These are phyloP conservation scores for Hylaea fasciaria DNA, from an alignment of 2,888 invertebrate species.

Conservation along the genomic window DNA sequence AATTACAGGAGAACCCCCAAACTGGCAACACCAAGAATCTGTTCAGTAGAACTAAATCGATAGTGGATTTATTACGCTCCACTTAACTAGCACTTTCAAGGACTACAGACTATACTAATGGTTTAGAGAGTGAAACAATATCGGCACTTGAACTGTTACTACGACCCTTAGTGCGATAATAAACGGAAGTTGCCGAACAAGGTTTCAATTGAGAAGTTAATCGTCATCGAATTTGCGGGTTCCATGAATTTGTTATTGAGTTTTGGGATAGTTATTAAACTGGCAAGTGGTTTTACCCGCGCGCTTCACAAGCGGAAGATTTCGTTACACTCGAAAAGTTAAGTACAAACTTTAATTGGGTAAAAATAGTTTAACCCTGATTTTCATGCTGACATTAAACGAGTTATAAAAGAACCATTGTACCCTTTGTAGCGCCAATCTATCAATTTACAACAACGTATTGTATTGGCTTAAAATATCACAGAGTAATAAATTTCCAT, in stretches of 20 bases:
- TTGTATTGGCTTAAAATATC: background rate
- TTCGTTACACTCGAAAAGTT: too few relatives aligned
- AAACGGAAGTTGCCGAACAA: constrained; percentile 1
- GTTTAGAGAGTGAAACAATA: constrained; percentile 23
- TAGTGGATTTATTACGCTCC: constrained; percentile 26
- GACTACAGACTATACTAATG: constrained; percentile 25
- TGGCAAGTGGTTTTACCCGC: background rate
- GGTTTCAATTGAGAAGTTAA: constrained; percentile 4
- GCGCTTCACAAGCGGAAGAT: too few relatives aligned
- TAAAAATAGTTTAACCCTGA: too few relatives aligned
- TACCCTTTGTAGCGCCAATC: too few relatives aligned
- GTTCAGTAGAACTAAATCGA: constrained; percentile 19
- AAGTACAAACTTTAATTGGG: too few relatives aligned
- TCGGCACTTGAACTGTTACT: constrained; percentile 19
- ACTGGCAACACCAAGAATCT: constrained; percentile 11
- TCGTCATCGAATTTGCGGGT: background rate
- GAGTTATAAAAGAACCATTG: too few relatives aligned
- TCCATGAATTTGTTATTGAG: too few relatives aligned
- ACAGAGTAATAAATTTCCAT: background rate
- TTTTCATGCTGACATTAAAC: too few relatives aligned
- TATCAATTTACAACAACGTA: background rate
- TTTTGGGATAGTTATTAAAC: background rate
- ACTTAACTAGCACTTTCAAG: constrained; percentile 30
- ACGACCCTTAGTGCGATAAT: constrained; percentile 1
- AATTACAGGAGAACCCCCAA: background rate